Percentiles rank a stretch among this genome's conserved stretches.
Evolutionary conservation across 2,797 vertebrate species (phyloP).

Genomic region (Pseudomugil tenellus): DNA sequence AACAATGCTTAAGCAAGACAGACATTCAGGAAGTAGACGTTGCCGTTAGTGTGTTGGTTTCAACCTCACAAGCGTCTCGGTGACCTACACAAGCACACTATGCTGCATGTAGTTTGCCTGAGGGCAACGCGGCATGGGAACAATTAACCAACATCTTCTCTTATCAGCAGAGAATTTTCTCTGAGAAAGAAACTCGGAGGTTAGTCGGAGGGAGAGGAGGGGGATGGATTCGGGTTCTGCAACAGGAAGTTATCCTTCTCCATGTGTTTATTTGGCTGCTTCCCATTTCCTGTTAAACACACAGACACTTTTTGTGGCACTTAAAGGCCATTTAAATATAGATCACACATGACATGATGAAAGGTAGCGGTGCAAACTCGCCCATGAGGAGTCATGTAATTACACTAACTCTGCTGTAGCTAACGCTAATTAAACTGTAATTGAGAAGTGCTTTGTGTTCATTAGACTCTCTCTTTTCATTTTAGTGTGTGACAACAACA

Average conservation of each 20-base stretch:
- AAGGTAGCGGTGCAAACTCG: background rate
- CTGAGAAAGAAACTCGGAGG: conserved; percentile 19
- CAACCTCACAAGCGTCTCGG: conserved; percentile 22
- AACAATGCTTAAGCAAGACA: conserved; percentile 58
- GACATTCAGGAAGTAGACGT: conserved; percentile 65
- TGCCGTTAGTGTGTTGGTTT: conserved; percentile 22
- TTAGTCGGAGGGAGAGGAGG: conserved; percentile 27
- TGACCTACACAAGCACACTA: conserved; percentile 32
- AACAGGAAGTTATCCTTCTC: conserved; percentile 70
- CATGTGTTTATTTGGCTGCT: conserved; percentile 66
- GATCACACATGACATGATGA: conserved; percentile 36
- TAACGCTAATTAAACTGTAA: conserved; percentile 25
- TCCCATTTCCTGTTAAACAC: conserved; percentile 71
- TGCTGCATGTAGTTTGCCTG: conserved; percentile 20
- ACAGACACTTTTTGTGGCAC: conserved; percentile 34
- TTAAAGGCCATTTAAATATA: conserved; percentile 33
- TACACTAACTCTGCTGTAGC: conserved; percentile 31
- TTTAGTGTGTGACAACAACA: background rate
- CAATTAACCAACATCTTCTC: conserved; percentile 60
- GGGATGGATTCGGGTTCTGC: conserved; percentile 20
- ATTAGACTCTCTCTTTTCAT: background rate
- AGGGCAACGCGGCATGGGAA: conserved; percentile 62
- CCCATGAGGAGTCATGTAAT: conserved; percentile 37
- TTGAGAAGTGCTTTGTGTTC: background rate
- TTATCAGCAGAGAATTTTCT: conserved; percentile 62